A percentile compares a stretch with the other conserved stretches of the same genome.
These are phyloP conservation scores for Hydrochoerus hydrochaeris DNA, from an alignment of 2,113 vertebrate genomes.

Conservation along the genomic window DNA sequence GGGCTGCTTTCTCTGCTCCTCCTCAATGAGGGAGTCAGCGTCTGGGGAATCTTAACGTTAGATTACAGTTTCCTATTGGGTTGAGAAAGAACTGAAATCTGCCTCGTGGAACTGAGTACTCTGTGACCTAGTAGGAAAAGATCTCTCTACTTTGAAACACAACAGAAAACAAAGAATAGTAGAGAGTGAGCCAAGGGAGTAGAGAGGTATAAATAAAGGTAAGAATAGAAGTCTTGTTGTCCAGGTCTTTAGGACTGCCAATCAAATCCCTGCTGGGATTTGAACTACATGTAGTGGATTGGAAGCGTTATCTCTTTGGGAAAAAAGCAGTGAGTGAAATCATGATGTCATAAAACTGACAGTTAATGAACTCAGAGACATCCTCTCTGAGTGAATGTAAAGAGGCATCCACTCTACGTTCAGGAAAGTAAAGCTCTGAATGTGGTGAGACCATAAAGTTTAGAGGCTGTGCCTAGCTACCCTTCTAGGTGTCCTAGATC, in stretches of 20 bases:
- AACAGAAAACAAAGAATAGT: background rate
- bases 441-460: background rate
- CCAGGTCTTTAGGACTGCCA: background rate
- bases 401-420: slow-evolving; percentile 17
- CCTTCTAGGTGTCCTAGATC: background rate
- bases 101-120: background rate
- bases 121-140: background rate
- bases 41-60: background rate
- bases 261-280: background rate
- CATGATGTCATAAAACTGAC: slow-evolving; percentile 27
- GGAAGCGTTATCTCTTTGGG: background rate
- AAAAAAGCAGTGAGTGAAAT: background rate
- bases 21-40: background rate
- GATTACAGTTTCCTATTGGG: background rate
- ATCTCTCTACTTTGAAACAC: background rate
- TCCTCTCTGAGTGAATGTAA: background rate
- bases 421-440: background rate
- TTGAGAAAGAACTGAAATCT: background rate
- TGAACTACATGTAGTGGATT: background rate
- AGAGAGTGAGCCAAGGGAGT: background rate
- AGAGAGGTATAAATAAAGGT: background rate
- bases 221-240: background rate
- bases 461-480: background rate
- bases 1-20: slow-evolving; percentile 6
- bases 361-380: slow-evolving; percentile 28